phyloP scores from a whole-genome alignment of 2,797 vertebrate species.

The Cyclura pinguis region DNA sequence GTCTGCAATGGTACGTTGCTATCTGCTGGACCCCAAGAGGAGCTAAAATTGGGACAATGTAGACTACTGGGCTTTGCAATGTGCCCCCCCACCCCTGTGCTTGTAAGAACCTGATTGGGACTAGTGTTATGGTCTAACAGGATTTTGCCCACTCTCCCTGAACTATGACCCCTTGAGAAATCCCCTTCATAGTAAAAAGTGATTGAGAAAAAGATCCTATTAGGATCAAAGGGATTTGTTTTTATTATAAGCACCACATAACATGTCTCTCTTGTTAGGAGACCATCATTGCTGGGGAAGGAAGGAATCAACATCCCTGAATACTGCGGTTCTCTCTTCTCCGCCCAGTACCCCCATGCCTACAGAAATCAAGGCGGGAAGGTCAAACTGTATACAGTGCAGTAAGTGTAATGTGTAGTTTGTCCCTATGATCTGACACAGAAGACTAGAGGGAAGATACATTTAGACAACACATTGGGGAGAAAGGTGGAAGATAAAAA shows the following conservation, averaged over 20 bases:
- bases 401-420: neutral
- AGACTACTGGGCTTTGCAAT: too few relatives aligned
- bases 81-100: too few relatives aligned
- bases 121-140: too few relatives aligned
- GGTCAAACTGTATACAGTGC: neutral
- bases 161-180: neutral
- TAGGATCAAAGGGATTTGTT: neutral
- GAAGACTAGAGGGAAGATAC: neutral
- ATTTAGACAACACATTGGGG: neutral
- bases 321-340: neutral
- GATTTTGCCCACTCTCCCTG: neutral
- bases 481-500: constrained; percentile 12
- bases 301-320: neutral
- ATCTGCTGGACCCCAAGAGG: too few relatives aligned
- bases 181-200: neutral
- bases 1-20: too few relatives aligned
- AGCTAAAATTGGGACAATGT: too few relatives aligned
- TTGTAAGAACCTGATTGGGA: too few relatives aligned
- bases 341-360: neutral
- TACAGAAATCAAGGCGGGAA: neutral
- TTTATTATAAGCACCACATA: neutral
- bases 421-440: neutral
- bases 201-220: neutral
- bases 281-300: neutral
- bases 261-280: neutral